Conservation (phyloP, 2,888 invertebrate species). For the Conops quadrifasciatus region DNA sequence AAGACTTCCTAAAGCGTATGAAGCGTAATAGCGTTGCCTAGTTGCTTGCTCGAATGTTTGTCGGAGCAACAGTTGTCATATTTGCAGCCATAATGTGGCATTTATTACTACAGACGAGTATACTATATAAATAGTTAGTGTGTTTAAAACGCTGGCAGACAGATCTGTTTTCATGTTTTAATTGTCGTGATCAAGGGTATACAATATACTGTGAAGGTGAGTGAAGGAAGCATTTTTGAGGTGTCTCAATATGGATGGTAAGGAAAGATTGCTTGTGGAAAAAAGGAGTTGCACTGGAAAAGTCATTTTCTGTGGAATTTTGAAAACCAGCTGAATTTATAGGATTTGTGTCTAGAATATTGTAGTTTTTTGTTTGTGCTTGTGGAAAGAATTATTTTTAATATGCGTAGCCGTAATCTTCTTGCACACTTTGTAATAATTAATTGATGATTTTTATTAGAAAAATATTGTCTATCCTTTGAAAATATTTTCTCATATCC, state of each 20-base stretch:
- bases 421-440: no score
- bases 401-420: no score
- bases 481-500: no score
- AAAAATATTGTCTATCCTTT: no score
- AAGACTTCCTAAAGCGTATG: slow-evolving; percentile 24
- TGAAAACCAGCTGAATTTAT: no score
- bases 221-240: not conserved
- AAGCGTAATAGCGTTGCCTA: slow-evolving; percentile 34
- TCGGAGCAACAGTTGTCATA: slow-evolving; percentile 2
- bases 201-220: no score
- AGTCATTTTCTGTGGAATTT: no score
- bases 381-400: no score
- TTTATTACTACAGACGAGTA: slow-evolving; percentile 15
- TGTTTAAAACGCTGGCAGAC: not conserved
- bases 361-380: no score
- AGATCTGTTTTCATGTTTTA: not conserved
- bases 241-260: not conserved
- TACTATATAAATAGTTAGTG: not conserved
- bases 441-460: no score
- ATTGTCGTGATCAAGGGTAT: not conserved
- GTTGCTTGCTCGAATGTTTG: slow-evolving; percentile 31
- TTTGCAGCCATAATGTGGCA: slow-evolving; percentile 13
- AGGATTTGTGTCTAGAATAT: not conserved
- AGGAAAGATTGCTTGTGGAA: not conserved
- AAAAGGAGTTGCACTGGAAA: no score